Evolutionary conservation across 2,888 invertebrate species (phyloP).

Genomic region (Rotaria sp.): DNA sequence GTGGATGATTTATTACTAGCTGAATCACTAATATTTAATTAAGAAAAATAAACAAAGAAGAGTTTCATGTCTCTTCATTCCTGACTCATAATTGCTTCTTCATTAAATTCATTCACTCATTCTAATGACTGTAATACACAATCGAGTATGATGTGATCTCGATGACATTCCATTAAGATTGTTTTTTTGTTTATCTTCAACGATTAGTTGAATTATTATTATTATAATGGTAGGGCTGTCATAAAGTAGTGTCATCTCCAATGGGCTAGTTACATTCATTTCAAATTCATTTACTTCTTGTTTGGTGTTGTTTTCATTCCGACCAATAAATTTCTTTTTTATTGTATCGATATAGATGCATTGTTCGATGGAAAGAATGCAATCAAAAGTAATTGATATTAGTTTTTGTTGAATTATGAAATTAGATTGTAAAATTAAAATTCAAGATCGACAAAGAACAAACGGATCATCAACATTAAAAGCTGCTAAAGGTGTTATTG

Average conservation of each 20-base stretch:
- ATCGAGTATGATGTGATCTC: too few species aligned
- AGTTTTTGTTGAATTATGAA: not conserved
- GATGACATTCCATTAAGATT: too few species aligned
- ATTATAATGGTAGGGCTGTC: too few species aligned
- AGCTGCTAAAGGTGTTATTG: not conserved
- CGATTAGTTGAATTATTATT: too few species aligned
- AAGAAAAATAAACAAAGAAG: too few species aligned
- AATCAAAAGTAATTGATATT: not conserved
- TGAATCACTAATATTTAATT: too few species aligned
- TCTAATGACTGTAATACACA: too few species aligned
- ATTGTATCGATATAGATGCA: not conserved
- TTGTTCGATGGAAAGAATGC: not conserved
- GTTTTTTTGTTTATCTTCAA: too few species aligned
- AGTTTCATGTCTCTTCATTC: too few species aligned
- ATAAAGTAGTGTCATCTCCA: not conserved
- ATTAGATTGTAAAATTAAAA: slow-evolving; percentile 12
- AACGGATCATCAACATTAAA: not conserved
- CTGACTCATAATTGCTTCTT: too few species aligned
- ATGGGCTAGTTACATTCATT: not conserved
- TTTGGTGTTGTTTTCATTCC: not conserved
- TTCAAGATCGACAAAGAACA: slow-evolving; percentile 17
- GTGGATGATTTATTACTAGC: too few species aligned
- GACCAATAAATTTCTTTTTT: not conserved
- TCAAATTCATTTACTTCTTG: not conserved
- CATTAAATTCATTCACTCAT: too few species aligned